Conservation (phyloP, 2,113 vertebrate genomes). For the Nanger granti region DNA sequence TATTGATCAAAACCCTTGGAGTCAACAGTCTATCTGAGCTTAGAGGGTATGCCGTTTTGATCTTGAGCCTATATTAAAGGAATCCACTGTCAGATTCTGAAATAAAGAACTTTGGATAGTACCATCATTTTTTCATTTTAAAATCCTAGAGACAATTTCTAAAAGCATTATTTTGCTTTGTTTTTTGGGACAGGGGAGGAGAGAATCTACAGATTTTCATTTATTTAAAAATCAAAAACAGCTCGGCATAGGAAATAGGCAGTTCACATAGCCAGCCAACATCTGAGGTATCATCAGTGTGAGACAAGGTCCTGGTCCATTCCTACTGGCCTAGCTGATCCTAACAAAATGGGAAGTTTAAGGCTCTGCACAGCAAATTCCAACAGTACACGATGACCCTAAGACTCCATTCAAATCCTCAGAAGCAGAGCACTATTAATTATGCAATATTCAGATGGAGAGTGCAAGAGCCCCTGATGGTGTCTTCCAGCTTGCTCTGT, state of each 20-base stretch:
- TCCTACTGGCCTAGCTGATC: slow-evolving; percentile 16
- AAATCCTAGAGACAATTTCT: slow-evolving; percentile 45
- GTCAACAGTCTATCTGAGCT: slow-evolving; percentile 5
- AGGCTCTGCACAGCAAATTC: slow-evolving; percentile 54
- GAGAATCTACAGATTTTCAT: slow-evolving; percentile 30
- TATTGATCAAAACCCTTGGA: slow-evolving; percentile 49
- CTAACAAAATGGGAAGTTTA: slow-evolving; percentile 38
- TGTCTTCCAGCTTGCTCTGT: background rate
- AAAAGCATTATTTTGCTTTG: slow-evolving; percentile 35
- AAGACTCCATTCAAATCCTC: slow-evolving; percentile 29
- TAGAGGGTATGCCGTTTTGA: slow-evolving; percentile 20
- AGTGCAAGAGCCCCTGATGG: background rate
- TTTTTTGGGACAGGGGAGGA: slow-evolving; percentile 14
- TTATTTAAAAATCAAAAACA: slow-evolving; percentile 54
- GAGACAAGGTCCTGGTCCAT: background rate
- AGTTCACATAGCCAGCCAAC: slow-evolving; percentile 39
- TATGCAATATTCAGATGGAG: background rate
- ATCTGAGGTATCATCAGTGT: slow-evolving; percentile 58
- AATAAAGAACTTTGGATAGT: slow-evolving; percentile 30
- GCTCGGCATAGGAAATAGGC: slow-evolving; percentile 40
- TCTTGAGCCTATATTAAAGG: slow-evolving; percentile 11
- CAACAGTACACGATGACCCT: background rate
- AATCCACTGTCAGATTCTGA: background rate
- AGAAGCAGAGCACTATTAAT: background rate
- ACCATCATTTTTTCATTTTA: slow-evolving; percentile 16